These are phyloP conservation scores for Ptychoptera contaminata DNA, from an alignment of 2,888 invertebrate genomes.

Conservation along the genomic window DNA sequence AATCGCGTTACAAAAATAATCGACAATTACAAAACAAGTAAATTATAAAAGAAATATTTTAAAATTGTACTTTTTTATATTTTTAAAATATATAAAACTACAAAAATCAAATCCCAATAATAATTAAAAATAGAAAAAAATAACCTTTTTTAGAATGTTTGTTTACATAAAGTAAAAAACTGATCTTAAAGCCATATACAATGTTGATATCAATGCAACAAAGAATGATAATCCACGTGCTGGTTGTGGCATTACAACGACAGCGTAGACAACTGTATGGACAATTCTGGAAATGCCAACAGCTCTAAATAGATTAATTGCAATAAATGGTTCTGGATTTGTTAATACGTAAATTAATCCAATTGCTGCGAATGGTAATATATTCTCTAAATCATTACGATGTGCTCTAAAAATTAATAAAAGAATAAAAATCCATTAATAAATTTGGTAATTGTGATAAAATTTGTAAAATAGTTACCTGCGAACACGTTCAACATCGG, in stretches of 20 bases:
- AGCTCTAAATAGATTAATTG: conserved; percentile 35
- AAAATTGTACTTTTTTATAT: no score
- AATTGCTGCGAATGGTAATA: conserved; percentile 36
- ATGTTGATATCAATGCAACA: conserved; percentile 27
- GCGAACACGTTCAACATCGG: conserved; percentile 36
- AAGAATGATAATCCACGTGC: conserved; percentile 32
- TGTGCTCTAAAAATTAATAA: conserved; percentile 35
- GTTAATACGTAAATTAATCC: conserved; percentile 36
- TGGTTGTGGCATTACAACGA: conserved; percentile 36
- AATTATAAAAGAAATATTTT: no score
- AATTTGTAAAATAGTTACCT: conserved; percentile 12
- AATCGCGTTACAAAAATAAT: no score
- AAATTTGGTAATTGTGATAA: neutral
- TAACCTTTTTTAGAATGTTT: no score
- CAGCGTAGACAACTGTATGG: conserved; percentile 41
- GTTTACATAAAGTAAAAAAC: conserved; percentile 16
- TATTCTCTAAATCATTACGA: conserved; percentile 44
- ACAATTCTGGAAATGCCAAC: conserved; percentile 34
- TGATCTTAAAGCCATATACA: conserved; percentile 33
- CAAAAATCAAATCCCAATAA: no score
- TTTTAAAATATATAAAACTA: no score
- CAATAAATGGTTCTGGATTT: conserved; percentile 31
- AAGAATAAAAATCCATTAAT: conserved; percentile 2
- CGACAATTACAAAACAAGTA: no score
- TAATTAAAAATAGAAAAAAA: no score